phyloP scores from a whole-genome alignment of 2,797 vertebrate genomes.

The Bovichtus diacanthus region DNA sequence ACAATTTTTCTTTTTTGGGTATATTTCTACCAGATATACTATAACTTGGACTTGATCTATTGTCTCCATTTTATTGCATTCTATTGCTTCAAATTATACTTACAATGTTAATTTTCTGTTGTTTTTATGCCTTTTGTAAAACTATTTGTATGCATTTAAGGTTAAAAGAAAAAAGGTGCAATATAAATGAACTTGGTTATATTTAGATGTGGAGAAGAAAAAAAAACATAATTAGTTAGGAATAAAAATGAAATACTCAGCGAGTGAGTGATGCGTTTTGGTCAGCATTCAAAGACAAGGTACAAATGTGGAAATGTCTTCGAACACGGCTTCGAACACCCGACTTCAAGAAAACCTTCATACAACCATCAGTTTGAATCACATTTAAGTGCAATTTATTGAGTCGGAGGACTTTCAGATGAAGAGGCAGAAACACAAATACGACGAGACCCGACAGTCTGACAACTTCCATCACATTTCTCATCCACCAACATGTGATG shows the following conservation, averaged over 20 bases:
- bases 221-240: background rate
- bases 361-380: background rate
- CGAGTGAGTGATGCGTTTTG: background rate
- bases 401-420: background rate
- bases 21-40: too few relatives aligned
- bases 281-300: fast-evolving
- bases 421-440: slow-evolving; percentile 16
- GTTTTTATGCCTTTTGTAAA: too few relatives aligned
- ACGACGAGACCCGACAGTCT: background rate
- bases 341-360: background rate
- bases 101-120: too few relatives aligned
- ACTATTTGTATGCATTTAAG: too few relatives aligned
- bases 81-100: too few relatives aligned
- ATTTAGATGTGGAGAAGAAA: background rate
- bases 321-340: background rate
- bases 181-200: background rate
- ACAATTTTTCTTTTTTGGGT: too few relatives aligned
- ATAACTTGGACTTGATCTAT: too few relatives aligned
- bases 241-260: background rate
- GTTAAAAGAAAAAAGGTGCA: background rate
- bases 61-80: too few relatives aligned
- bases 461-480: background rate
- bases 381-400: slow-evolving; percentile 19
- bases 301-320: background rate
- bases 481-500: background rate